Base-by-base conservation (phyloP, 2,888 invertebrate species). In the Osmoderma eremita region DNA sequence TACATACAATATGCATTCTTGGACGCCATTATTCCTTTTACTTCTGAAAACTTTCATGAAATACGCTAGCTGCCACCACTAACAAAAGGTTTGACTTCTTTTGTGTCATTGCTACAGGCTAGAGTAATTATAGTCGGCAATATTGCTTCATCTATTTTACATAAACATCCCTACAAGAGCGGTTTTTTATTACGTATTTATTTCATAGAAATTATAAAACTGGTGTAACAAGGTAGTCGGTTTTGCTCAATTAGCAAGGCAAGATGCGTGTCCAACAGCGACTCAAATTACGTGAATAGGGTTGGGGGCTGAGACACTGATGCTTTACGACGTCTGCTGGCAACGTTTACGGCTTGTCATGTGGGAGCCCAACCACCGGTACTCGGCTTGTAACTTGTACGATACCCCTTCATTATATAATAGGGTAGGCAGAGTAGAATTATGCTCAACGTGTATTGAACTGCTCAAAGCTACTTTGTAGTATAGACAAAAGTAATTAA, bases 251-350 rank as follows among this genome's bases (percentile, higher is more conserved):
- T 68, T 68, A 68, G 53, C 42, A 36, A 17, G 41, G 58, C 61
- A 68, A 65, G 62, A 65, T 65, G 65, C 68, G 68, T 68, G 68
- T 68, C 68, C 65, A 68, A 68, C 51, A 39, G 42, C 45, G 62
- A 39, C 63, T 67, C 67, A 45, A 67, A 63, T 67, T 67, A 67
- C 63, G 38, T 20, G n/a, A 53, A 30, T 62, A 41, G 67, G 63
- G 48, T 54, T 53, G 63, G 54, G 41, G 48, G 67, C 45, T 48
- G 51, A 53, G 61, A 54, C 30, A 54, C 45, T 65, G 58, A 61
- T 61, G 61, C 51, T 68, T 68, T 68, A 68, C 65, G 68, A 65
- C 56, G 58, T 58, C 68, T 68, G 61, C 61, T 53, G 53, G 51
- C 24, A 68, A 64, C 68, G 58, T 65, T 68, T 68, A 65, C 48